A percentile compares a stretch with the other conserved stretches of the same genome.
Conservation (phyloP, 2,888 invertebrate species). For the Epinotia nisella region DNA sequence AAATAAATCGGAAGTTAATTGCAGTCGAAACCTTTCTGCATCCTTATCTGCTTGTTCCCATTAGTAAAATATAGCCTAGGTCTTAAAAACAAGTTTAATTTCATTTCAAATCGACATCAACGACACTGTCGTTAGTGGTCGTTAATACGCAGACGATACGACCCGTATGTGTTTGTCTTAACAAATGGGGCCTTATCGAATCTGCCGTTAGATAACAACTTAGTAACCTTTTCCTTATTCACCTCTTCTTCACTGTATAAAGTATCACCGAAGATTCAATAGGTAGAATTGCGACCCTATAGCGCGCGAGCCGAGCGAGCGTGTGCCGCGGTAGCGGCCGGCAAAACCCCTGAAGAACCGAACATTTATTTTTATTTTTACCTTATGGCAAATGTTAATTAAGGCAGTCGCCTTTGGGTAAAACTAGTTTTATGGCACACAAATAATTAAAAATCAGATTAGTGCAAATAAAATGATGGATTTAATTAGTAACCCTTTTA, state of each 20-base stretch:
- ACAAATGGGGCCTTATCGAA: slow-evolving; percentile 37
- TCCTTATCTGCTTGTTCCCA: background rate
- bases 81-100: slow-evolving; percentile 5
- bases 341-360: too few relatives aligned
- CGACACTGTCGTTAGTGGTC: slow-evolving; percentile 22
- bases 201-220: slow-evolving; percentile 34
- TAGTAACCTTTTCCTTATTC: slow-evolving; percentile 19
- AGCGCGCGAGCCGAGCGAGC: too few relatives aligned
- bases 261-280: slow-evolving; percentile 22
- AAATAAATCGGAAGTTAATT: background rate
- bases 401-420: too few relatives aligned
- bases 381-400: too few relatives aligned
- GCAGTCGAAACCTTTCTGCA: background rate
- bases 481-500: too few relatives aligned
- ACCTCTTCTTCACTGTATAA: slow-evolving; percentile 4
- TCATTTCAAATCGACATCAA: slow-evolving; percentile 1
- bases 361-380: too few relatives aligned
- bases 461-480: too few relatives aligned
- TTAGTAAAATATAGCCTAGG: background rate
- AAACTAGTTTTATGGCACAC: too few relatives aligned
- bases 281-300: too few relatives aligned
- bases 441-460: too few relatives aligned
- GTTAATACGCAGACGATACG: slow-evolving; percentile 10
- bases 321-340: too few relatives aligned
- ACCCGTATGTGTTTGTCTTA: slow-evolving; percentile 33